These are phyloP conservation scores for Nephrotoma flavescens DNA, from an alignment of 2,888 invertebrate genomes.

Conservation along the genomic window DNA sequence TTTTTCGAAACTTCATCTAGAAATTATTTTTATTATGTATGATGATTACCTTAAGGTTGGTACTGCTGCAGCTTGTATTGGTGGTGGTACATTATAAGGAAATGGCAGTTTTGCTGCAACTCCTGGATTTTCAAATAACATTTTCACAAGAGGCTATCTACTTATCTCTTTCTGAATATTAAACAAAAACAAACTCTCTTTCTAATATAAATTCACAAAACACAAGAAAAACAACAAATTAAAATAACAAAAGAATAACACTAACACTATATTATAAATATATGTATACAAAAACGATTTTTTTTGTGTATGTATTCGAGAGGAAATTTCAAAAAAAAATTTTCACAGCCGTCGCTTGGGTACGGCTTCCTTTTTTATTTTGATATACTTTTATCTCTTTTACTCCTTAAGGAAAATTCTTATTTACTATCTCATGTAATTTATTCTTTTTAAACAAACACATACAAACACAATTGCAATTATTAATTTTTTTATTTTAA, in stretches of 20 bases:
- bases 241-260: background rate
- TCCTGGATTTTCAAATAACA: conserved; percentile 58
- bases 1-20: background rate
- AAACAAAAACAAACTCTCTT: background rate
- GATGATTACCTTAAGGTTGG: conserved; percentile 30
- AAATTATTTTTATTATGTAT: background rate
- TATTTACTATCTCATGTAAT: background rate
- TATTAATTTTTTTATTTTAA: background rate
- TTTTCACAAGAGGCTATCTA: conserved; percentile 17
- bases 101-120: conserved; percentile 48
- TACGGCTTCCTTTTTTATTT: background rate
- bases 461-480: background rate
- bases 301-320: background rate
- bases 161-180: background rate
- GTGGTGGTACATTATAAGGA: conserved; percentile 58
- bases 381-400: background rate
- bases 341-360: background rate
- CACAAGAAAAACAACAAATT: background rate
- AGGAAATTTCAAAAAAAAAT: background rate
- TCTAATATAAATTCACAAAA: background rate
- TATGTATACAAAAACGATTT: background rate
- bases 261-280: background rate
- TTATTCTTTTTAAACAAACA: background rate
- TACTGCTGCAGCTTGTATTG: conserved; percentile 36
- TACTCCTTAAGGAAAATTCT: background rate